Conservation (phyloP, 2,888 invertebrate genomes). For the Tribolium freemani region DNA sequence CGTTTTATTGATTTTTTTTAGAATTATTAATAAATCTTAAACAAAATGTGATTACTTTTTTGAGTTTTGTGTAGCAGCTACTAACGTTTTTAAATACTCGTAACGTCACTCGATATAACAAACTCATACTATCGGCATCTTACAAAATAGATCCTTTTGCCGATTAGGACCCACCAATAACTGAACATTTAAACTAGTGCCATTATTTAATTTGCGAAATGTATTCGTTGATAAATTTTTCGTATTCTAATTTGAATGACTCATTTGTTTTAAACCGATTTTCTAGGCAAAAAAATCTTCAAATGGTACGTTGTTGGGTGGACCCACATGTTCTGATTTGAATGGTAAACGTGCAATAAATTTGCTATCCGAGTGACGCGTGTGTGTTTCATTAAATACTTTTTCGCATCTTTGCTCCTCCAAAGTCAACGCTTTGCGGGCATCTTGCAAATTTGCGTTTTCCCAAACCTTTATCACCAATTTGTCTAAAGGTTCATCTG, state of each 20-base stretch:
- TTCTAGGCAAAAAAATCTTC: slow-evolving; percentile 5
- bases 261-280: no score
- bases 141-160: slow-evolving; percentile 5
- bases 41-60: no score
- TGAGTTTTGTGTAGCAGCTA: no score
- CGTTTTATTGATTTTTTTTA: no score
- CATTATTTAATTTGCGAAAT: background rate
- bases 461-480: slow-evolving; percentile 26
- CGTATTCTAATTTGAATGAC: slow-evolving; percentile 3
- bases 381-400: slow-evolving; percentile 12
- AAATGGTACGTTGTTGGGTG: background rate
- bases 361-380: background rate
- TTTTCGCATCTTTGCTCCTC: slow-evolving; percentile 29
- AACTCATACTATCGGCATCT: background rate
- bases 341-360: slow-evolving; percentile 25
- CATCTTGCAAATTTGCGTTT: background rate
- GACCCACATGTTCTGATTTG: slow-evolving; percentile 11
- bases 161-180: slow-evolving; percentile 2
- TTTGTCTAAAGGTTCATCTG: slow-evolving; percentile 2
- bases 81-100: no score
- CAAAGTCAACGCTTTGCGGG: background rate
- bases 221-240: background rate
- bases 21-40: no score
- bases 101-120: background rate
- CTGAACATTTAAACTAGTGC: slow-evolving; percentile 5